These are phyloP conservation scores for Spea hammondii DNA, from an alignment of 2,797 vertebrate species.

Conservation along the genomic window DNA sequence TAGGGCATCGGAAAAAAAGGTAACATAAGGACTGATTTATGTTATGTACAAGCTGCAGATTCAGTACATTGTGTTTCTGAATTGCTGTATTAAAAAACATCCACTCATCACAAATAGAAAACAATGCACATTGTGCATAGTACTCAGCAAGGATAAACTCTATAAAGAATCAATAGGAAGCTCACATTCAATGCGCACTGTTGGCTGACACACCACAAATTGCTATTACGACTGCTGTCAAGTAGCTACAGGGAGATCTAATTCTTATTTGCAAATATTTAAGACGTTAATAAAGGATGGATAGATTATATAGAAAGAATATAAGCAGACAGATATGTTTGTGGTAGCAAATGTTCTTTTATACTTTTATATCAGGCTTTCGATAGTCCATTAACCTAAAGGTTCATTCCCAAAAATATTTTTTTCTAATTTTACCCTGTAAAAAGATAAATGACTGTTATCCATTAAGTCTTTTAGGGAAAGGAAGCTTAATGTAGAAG, in stretches of 20 bases:
- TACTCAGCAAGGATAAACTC: slow-evolving; percentile 38
- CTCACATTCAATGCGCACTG: slow-evolving; percentile 11
- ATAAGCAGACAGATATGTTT: too few species aligned
- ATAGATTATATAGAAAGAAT: too few species aligned
- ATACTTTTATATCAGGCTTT: too few species aligned
- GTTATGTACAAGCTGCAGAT: slow-evolving; percentile 34
- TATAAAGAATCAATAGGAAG: slow-evolving; percentile 35
- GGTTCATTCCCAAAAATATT: too few species aligned
- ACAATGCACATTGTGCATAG: slow-evolving; percentile 32
- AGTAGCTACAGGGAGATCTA: neutral
- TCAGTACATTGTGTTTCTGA: slow-evolving; percentile 35
- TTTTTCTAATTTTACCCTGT: too few species aligned
- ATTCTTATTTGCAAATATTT: too few species aligned
- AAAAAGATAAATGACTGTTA: too few species aligned
- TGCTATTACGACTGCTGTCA: neutral
- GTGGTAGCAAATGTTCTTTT: too few species aligned
- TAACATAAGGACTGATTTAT: slow-evolving; percentile 33
- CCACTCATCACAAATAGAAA: slow-evolving; percentile 44
- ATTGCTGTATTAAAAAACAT: slow-evolving; percentile 47
- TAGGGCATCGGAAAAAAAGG: slow-evolving; percentile 40
- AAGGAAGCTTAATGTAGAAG: too few species aligned
- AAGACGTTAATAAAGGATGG: too few species aligned
- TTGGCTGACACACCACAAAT: neutral
- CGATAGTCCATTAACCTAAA: too few species aligned
- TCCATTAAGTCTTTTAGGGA: too few species aligned